Evolutionary conservation across 2,113 vertebrate genomes (phyloP), one percentile per base, ranked within the genome.

Genomic region (Gobius niger): DNA sequence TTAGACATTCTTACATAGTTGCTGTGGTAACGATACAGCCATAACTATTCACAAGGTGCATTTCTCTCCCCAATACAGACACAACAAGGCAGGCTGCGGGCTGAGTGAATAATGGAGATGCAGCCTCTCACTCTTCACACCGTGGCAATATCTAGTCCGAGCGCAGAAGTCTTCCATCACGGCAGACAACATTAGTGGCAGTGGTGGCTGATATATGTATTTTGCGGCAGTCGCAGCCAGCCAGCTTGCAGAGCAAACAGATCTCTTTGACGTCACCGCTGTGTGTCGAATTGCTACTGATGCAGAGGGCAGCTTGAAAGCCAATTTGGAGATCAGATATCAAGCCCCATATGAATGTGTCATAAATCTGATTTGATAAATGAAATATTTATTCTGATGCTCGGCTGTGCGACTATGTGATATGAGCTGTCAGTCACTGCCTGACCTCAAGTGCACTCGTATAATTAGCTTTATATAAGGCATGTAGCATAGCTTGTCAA

Each of bases 41-140:
- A 13, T 40, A 24, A 67, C 65, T 68, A 49, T 77, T 77, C 44
- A 47, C 67, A 75, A 67, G 75, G 53, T 73, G 70, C 41, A 49
- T 62, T 65, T 18, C 63, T 69, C 68, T 63, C 42, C 52, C 50
- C 47, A 53, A 57, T 65, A 66, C 42, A 60, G 81, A 73, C 56
- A 77, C 67, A 73, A 78, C 77, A 72, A 34, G 42, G 69, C 51
- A 49, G 52, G 81, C 76, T 66, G 72, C 68, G 59, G 77, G 59
- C 83, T 57, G 64, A 19, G 75, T 81, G 85, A 83, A 82, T 82
- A 84, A 84, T 82, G 77, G 78, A 83, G 78, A 82, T 72, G 73
- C 69, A 82, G 77, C 76, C 80, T 81, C 73, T 73, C 73, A 70
- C 67, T 77, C 74, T 71, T 77, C 64, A 80, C 83, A 85, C 78